Evolutionary conservation across 2,888 invertebrate species (phyloP).

Genomic region (Anagyrus pseudococci): DNA sequence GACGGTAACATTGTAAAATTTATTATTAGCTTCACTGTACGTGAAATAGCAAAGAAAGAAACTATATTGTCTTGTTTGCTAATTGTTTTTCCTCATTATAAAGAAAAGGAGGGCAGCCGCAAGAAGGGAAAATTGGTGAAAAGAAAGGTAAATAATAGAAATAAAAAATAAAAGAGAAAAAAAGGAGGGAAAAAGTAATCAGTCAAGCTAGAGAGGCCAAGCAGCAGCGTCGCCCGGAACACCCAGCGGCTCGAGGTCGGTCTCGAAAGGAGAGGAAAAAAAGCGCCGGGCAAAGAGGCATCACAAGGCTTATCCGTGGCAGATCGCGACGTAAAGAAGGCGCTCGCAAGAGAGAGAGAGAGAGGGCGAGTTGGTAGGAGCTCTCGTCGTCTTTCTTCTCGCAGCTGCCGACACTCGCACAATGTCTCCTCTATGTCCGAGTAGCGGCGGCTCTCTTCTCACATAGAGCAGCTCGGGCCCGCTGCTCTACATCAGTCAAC

Average conservation of each 20-base stretch:
- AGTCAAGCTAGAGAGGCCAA: too few relatives aligned
- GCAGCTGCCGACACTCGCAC: slow-evolving; percentile 35
- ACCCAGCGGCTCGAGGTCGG: too few relatives aligned
- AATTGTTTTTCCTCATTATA: too few relatives aligned
- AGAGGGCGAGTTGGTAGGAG: neutral
- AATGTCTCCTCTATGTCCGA: slow-evolving; percentile 51
- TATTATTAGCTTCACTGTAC: too few relatives aligned
- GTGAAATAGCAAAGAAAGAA: too few relatives aligned
- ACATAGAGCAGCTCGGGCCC: slow-evolving; percentile 7
- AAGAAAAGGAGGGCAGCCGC: too few relatives aligned
- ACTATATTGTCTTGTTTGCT: too few relatives aligned
- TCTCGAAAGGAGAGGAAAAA: neutral
- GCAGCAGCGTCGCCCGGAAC: too few relatives aligned
- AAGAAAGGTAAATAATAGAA: too few relatives aligned
- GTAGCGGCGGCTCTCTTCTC: slow-evolving; percentile 17
- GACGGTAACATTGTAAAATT: too few relatives aligned
- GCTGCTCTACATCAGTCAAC: slow-evolving; percentile 34
- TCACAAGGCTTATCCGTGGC: slow-evolving; percentile 32
- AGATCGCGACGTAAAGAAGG: slow-evolving; percentile 20
- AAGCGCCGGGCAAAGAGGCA: slow-evolving; percentile 9
- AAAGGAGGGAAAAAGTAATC: neutral
- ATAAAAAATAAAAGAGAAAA: too few relatives aligned
- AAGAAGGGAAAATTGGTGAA: too few relatives aligned
- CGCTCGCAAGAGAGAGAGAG: neutral
- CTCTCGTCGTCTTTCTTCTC: neutral